Percentiles rank a stretch among this genome's conserved stretches.
Evolutionary conservation across 2,888 invertebrate species (phyloP).

Genomic region (Notodonta dromedarius): DNA sequence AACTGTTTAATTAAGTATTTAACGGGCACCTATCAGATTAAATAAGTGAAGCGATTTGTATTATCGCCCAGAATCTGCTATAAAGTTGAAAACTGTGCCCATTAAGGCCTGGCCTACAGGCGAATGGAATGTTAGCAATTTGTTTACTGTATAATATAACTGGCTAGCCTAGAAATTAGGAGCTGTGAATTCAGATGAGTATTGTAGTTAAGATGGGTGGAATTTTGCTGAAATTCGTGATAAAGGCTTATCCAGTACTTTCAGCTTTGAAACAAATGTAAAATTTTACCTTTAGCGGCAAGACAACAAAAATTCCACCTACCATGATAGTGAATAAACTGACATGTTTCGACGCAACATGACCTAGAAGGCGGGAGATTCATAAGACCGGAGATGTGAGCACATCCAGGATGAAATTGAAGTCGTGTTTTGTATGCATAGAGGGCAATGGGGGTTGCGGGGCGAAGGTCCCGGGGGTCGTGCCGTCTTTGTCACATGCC

Average conservation of each 20-base stretch:
- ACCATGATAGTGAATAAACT: not conserved
- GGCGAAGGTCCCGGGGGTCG: slow-evolving; percentile 36
- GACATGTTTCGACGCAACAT: slow-evolving; percentile 14
- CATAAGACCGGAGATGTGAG: slow-evolving; percentile 46
- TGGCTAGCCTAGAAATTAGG: not conserved
- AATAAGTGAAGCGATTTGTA: not conserved
- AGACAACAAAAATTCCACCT: not conserved
- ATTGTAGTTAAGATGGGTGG: not conserved
- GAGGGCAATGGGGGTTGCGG: slow-evolving; percentile 56
- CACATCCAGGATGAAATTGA: slow-evolving; percentile 59
- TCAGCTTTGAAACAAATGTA: not conserved
- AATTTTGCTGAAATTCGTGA: not conserved
- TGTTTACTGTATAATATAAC: not conserved
- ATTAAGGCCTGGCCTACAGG: not conserved
- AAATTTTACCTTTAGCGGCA: not conserved
- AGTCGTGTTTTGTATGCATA: slow-evolving; percentile 63
- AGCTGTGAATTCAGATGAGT: not conserved
- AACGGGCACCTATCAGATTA: slow-evolving; percentile 17
- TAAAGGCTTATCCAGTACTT: not conserved
- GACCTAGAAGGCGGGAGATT: slow-evolving; percentile 43
- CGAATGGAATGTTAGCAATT: not conserved
- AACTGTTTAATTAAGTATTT: slow-evolving; percentile 25
- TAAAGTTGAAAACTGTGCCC: not conserved
- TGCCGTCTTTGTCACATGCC: slow-evolving; percentile 49
- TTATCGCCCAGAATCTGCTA: not conserved